Percentiles rank a stretch among this genome's conserved stretches.
Evolutionary conservation across 2,113 vertebrate species (phyloP).

Genomic region (Origma solitaria): DNA sequence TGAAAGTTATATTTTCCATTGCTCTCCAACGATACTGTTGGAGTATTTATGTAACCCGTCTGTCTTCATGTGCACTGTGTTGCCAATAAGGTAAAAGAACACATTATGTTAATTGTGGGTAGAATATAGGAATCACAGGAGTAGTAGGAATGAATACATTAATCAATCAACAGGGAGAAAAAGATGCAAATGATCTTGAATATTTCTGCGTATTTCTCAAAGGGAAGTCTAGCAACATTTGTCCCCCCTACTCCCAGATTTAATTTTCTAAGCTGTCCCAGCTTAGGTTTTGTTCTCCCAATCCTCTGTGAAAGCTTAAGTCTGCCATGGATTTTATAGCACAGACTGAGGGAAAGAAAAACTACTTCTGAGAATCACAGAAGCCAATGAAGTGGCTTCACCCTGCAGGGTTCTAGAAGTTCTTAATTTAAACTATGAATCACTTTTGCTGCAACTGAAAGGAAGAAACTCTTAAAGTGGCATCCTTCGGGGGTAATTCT

Average conservation of each 20-base stretch:
- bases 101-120: neutral
- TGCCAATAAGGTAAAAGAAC: neutral
- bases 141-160: neutral
- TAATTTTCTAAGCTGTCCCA: neutral
- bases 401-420: slow-evolving; percentile 6
- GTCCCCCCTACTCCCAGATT: neutral
- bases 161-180: neutral
- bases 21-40: neutral
- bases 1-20: neutral
- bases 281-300: neutral
- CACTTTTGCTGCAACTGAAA: neutral
- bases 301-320: neutral
- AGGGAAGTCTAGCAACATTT: neutral
- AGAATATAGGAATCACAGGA: neutral
- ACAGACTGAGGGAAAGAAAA: slow-evolving; percentile 36
- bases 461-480: neutral
- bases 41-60: neutral
- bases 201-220: neutral
- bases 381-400: slow-evolving; percentile 16
- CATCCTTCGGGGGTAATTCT: slow-evolving; percentile 9
- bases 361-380: slow-evolving; percentile 19
- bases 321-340: neutral
- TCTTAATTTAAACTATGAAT: slow-evolving; percentile 65
- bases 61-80: neutral
- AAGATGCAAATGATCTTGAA: neutral